These are phyloP conservation scores for Tridacna gigas DNA, from an alignment of 2,888 invertebrate species.

Conservation along the genomic window DNA sequence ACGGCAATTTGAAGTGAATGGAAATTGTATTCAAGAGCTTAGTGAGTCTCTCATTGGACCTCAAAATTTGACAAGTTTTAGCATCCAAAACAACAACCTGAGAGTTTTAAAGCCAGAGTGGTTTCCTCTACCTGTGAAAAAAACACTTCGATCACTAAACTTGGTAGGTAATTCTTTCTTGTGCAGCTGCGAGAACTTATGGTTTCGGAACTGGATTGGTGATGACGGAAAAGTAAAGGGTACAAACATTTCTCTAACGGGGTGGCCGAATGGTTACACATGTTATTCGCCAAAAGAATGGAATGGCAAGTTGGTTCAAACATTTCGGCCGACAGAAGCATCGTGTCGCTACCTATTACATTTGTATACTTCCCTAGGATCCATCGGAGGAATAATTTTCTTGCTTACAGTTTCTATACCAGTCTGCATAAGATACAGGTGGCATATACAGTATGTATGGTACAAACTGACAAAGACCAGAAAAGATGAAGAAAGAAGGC, in stretches of 20 bases:
- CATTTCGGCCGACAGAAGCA: slow-evolving; percentile 11
- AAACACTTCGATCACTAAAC: slow-evolving; percentile 13
- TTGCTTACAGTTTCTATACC: background rate
- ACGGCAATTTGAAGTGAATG: slow-evolving; percentile 3
- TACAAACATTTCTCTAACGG: slow-evolving; percentile 10
- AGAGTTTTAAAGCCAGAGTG: background rate
- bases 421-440: background rate
- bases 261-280: slow-evolving; percentile 25
- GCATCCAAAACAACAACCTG: background rate
- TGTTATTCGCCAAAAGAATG: slow-evolving; percentile 14
- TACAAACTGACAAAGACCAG: background rate
- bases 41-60: background rate
- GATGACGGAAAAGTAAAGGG: background rate
- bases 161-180: slow-evolving; percentile 42
- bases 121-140: slow-evolving; percentile 7
- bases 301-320: background rate
- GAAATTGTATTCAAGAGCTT: slow-evolving; percentile 17
- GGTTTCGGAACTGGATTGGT: slow-evolving; percentile 50
- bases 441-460: slow-evolving; percentile 12
- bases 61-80: background rate
- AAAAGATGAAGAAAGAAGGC: background rate
- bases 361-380: too few species aligned
- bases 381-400: background rate
- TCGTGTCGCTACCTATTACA: background rate
- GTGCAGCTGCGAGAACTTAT: slow-evolving; percentile 45